Percentiles rank a stretch among this genome's conserved stretches.
Evolutionary conservation across 2,113 vertebrate genomes (phyloP).

Genomic region (Choloepus hoffmanni): DNA sequence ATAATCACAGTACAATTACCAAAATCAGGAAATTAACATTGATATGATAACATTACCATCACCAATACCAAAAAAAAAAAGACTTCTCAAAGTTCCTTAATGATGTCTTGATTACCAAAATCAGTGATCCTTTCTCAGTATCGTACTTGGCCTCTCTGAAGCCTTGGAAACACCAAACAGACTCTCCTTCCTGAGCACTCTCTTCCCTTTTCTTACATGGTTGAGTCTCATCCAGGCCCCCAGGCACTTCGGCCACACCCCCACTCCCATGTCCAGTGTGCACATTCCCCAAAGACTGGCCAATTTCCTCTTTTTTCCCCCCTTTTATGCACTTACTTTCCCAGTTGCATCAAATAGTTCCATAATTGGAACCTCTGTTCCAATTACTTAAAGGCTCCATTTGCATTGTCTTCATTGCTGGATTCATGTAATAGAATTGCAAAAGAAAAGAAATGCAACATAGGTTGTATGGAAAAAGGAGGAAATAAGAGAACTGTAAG

Average conservation of each 20-base stretch:
- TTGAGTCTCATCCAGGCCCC: too few relatives aligned
- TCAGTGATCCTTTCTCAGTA: neutral
- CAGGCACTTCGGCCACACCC: rapidly evolving
- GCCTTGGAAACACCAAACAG: neutral
- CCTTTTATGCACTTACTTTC: neutral
- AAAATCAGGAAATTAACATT: too few relatives aligned
- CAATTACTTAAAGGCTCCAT: neutral
- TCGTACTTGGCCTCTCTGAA: neutral
- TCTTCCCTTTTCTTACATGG: neutral
- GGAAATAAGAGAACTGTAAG: too few relatives aligned
- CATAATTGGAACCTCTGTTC: neutral
- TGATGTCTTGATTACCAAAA: neutral
- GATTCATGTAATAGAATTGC: neutral
- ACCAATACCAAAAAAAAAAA: too few relatives aligned
- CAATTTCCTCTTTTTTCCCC: neutral
- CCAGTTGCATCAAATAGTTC: neutral
- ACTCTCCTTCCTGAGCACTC: neutral
- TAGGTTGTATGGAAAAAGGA: neutral
- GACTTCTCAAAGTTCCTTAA: neutral
- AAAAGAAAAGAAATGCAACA: neutral
- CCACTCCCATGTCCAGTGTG: neutral
- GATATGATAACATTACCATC: too few relatives aligned
- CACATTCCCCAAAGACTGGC: neutral
- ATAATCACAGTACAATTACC: too few relatives aligned
- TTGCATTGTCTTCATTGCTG: neutral